Percentiles rank a stretch among this genome's conserved stretches.
These are phyloP conservation scores for Lepidurus couesii DNA, from an alignment of 1,140 invertebrate species.

Conservation along the genomic window DNA sequence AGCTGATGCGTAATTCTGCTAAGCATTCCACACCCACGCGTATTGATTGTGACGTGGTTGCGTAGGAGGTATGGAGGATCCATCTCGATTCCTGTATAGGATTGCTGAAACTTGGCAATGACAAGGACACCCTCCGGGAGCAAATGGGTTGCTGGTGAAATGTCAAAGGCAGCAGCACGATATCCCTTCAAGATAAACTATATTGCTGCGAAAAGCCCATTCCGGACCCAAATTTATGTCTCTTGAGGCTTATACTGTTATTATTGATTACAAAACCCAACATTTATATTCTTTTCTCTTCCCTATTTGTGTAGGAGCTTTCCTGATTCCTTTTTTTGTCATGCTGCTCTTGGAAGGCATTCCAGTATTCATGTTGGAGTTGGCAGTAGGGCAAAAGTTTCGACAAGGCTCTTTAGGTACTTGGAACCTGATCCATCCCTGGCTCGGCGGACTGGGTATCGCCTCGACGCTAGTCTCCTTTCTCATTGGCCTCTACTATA, in stretches of 20 bases:
- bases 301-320: constrained; percentile 67
- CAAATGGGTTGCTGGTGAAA: neutral
- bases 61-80: neutral
- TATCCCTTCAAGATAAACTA: neutral
- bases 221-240: neutral
- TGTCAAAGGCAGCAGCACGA: neutral
- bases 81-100: neutral
- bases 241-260: neutral
- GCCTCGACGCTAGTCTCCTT: constrained; percentile 81
- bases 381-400: constrained; percentile 88
- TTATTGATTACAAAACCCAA: neutral
- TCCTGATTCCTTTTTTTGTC: constrained; percentile 91
- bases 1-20: constrained; percentile 1
- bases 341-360: constrained; percentile 90
- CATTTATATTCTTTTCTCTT: neutral
- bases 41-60: neutral
- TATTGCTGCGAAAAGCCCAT: neutral
- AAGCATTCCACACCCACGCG: neutral
- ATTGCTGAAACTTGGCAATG: neutral
- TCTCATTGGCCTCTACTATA: constrained; percentile 77
- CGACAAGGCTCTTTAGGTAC: constrained; percentile 80
- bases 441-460: constrained; percentile 71
- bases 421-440: constrained; percentile 90
- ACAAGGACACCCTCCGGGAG: neutral
- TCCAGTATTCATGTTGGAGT: constrained; percentile 86